Evolutionary conservation across 2,113 vertebrate species (phyloP).

Genomic region (Phainopepla nitens): DNA sequence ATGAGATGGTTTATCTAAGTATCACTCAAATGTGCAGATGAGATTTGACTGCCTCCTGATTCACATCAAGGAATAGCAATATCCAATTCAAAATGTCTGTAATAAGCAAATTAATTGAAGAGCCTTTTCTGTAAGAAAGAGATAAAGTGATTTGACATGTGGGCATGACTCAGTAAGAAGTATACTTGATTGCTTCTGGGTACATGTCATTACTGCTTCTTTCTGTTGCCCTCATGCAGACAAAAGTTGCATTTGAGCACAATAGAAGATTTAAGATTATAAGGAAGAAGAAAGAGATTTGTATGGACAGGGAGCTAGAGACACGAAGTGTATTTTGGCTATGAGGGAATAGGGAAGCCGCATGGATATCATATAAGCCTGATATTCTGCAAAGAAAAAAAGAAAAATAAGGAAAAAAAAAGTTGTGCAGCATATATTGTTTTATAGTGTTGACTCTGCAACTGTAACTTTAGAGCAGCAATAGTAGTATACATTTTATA

Average conservation of each 20-base stretch:
- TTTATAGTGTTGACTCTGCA: neutral
- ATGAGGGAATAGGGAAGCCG: neutral
- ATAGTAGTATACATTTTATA: neutral
- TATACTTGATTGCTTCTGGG: slow-evolving; percentile 40
- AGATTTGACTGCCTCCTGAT: neutral
- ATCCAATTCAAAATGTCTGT: neutral
- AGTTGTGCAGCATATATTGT: fast-evolving
- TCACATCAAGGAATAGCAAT: neutral
- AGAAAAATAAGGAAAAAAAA: fast-evolving
- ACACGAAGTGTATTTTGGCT: neutral
- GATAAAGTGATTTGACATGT: neutral
- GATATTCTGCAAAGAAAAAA: neutral
- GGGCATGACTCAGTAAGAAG: neutral
- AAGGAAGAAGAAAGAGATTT: neutral
- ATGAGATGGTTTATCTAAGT: neutral
- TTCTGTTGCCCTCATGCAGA: neutral
- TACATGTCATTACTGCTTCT: neutral
- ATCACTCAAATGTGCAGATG: neutral
- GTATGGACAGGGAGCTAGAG: neutral
- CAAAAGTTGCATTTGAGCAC: neutral
- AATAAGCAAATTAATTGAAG: slow-evolving; percentile 10
- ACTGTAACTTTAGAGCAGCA: neutral
- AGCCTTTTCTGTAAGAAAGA: neutral
- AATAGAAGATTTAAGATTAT: neutral
- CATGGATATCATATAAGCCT: neutral